Base-by-base conservation (phyloP, 2,113 vertebrate species). In the Galemys pyrenaicus region DNA sequence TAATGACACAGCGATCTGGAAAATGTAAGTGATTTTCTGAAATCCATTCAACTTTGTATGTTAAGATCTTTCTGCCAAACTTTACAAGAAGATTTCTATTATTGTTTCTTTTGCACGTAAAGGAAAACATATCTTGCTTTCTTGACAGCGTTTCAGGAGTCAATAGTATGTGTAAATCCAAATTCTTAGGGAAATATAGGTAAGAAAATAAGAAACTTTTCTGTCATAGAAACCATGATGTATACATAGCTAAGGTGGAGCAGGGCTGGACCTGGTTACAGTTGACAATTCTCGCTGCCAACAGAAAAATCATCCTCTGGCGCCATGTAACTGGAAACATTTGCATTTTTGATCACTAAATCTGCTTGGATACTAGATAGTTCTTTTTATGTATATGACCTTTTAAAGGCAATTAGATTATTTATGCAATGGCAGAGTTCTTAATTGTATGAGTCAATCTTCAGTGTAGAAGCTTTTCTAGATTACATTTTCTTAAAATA, bases 401-500 rank as follows among this genome's bases (percentile, higher is more conserved):
- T 89, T 85, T 4, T 93, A 65, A 35, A 92, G 30, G 83, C 39
- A 94, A 82, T 97, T 85, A 89, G 30, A 92, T 70, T 93, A 95
- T 87, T 95, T 94, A 68, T 78, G 9, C 94, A 90, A 20, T 83
- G 92, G 56, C 20, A 96, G 91, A 96, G 70, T 39, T 16, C 86
- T 85, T 92, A 0, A 71, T 96, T 96, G 95, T 75, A 85, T 9
- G 64, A 58, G 78, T 80, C 74, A 73, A 60, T 91, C 92, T 95
- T 89, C 86, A 95, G 16, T 60, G n/a, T 83, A 80, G 96, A 96
- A 95, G 39, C 41, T 86, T 46, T 85, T 96, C 39, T 88, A 96
- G 67, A 87, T 22, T 89, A 92, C 78, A 95, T n/a, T 89, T 8
- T 88, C n/a, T 94, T 87, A 83, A 88, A 87, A 67, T 62, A 89